Evolutionary conservation across 2,113 vertebrate genomes (phyloP), one percentile per base, ranked within the genome.

Genomic region (Microtus pennsylvanicus): DNA sequence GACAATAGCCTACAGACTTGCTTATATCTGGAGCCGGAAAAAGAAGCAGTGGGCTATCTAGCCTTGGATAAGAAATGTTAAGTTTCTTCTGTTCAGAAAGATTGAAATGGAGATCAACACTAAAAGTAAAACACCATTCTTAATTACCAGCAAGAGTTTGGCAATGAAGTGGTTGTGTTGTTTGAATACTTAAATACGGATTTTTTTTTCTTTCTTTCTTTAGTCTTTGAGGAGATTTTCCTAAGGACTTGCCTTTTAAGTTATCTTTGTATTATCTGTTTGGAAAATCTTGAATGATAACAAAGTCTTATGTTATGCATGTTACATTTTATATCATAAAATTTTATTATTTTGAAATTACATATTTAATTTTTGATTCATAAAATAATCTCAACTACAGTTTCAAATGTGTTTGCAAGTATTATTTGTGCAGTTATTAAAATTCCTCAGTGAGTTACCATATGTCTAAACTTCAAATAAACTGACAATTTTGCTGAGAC

Each of bases 141-240:
- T 93, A 92, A 96, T 90, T 80, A 87, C 28, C 61, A 93, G 52
- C 52, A 87, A 81, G 9, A 91, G 38, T 93, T 94, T 61, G 87
- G 65, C 75, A 90, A 61, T 90, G 8, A 92, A 87, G 7, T 81
- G 90, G 28, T 3, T 87, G 22, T 86, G n/a, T 76, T 70, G 1
- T 33, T 85, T 63, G 93, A 92, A 70, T 70, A 88, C 42, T 28
- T 92, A 52, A 95, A 92, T 70, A 7, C 16, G 47, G 30, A 28
- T 78, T 89, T 85, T 87, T n/a, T 26, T 50, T 38, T 92, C 63
- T 10, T 67, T 85, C 72, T 6, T 35, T 75, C 11, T 90, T 74
- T 88, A 38, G 74, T 67, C 52, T 69, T 61, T 83, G 9, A 16
- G n/a, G 4, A 7, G 87, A 47, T 87, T 93, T 95, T 94, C 61